Evolutionary conservation across 2,797 vertebrate genomes (phyloP).

Genomic region (Schizopygopsis pylzovi): DNA sequence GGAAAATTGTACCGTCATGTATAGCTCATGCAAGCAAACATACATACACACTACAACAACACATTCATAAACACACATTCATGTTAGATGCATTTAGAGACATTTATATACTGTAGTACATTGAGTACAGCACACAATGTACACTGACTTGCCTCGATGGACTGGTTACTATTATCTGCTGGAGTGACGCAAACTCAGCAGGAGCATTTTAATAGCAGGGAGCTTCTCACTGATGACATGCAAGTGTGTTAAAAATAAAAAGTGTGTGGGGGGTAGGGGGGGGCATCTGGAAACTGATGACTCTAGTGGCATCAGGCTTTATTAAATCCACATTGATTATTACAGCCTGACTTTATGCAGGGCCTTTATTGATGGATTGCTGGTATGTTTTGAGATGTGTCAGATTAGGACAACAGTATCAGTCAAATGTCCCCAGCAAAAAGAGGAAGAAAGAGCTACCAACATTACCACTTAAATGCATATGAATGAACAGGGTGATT

Average conservation of each 20-base stretch:
- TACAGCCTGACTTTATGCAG: slow-evolving; percentile 41
- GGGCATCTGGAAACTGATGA: slow-evolving; percentile 14
- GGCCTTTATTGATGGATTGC: slow-evolving; percentile 55
- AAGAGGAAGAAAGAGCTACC: slow-evolving; percentile 6
- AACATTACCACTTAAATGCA: slow-evolving; percentile 12
- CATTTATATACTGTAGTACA: neutral
- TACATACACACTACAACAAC: neutral
- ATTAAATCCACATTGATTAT: slow-evolving; percentile 62
- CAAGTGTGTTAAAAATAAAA: neutral
- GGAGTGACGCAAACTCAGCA: slow-evolving; percentile 16
- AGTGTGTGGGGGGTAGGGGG: neutral
- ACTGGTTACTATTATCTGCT: slow-evolving; percentile 12
- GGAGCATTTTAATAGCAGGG: slow-evolving; percentile 13
- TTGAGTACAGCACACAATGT: neutral
- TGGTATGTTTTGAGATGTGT: slow-evolving; percentile 55
- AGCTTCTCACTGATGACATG: slow-evolving; percentile 4
- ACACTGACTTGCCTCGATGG: slow-evolving; percentile 47
- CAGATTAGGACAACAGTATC: slow-evolving; percentile 39
- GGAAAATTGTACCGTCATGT: neutral
- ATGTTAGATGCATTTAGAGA: slow-evolving; percentile 14
- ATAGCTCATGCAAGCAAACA: neutral
- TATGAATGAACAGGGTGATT: slow-evolving; percentile 25
- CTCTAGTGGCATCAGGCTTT: slow-evolving; percentile 48
- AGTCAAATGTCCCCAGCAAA: slow-evolving; percentile 36
- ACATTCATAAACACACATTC: neutral